Evolutionary conservation across 2,113 vertebrate genomes (phyloP), one percentile per base, ranked within the genome.

Genomic region (Zapus hudsonius): DNA sequence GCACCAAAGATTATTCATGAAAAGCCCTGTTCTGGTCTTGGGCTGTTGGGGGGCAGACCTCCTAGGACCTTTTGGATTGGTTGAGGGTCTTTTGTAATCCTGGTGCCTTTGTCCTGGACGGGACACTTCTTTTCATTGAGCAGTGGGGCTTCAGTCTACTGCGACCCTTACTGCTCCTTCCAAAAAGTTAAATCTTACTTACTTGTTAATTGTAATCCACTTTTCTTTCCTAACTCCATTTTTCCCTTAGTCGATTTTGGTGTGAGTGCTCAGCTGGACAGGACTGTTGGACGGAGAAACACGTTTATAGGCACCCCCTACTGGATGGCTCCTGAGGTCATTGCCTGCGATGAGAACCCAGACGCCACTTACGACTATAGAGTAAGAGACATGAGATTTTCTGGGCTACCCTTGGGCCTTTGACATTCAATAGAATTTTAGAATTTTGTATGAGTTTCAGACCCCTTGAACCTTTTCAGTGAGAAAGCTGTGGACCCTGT

Each of bases 311-410:
- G 99, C 89, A 99, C 99, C 4, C 99, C 99, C 0, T 99, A 99
- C 91, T 99, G 99, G 99, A 99, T 99, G 99, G 99, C 99, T 59
- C 99, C 99, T 0, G 99, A 99, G 97, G 99, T 99, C 97, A 99
- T 99, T 17, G 99, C 99, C 84, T 99, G 99, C 73, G 99, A 99
- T 12, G 99, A 99, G 98, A 99, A 99, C 97, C 99, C 99, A 20
- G 99, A 99, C 66, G 99, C 99, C 76, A 99, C 99, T 1, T 99
- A 99, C 1, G 99, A 99, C 97, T 99, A 99, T 97, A 98, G 99
- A 98, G 99, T 99, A 96, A 98, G 98, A 93, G 57, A 72, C 29
- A 6, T 31, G 25, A 25, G n/a, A 47, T 29, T 6, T 19, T 29
- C 42, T 74, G 33, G 42, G 70, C 63, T 36, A 61, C 27, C 29